Percentiles rank a stretch among this genome's conserved stretches.
These are phyloP conservation scores for Cavia porcellus DNA, from an alignment of 2,113 vertebrate species.

Conservation along the genomic window DNA sequence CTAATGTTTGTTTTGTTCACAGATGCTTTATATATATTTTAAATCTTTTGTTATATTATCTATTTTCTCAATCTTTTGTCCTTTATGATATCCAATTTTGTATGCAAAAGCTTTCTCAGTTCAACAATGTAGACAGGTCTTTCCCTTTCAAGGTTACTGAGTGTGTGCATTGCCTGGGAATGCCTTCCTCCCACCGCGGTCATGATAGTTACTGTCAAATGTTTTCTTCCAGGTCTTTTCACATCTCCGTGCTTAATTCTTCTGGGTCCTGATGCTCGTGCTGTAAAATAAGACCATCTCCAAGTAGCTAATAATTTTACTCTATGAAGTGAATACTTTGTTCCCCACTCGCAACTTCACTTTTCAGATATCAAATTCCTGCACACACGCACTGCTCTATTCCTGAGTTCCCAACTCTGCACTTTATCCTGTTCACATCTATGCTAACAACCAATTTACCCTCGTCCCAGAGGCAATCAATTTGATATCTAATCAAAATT, in stretches of 20 bases:
- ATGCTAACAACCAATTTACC: background rate
- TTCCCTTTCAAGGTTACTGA: background rate
- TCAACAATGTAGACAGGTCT: background rate
- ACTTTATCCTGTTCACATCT: background rate
- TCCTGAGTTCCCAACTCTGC: background rate
- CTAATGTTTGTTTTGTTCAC: conserved; percentile 23
- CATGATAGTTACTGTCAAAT: background rate
- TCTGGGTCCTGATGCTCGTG: background rate
- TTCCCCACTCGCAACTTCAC: background rate
- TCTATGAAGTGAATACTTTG: background rate
- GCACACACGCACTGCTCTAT: background rate
- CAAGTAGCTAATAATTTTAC: background rate
- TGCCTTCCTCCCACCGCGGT: background rate
- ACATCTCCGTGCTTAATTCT: conserved; percentile 35
- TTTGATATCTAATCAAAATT: background rate
- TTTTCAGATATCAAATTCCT: conserved; percentile 1
- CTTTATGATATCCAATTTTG: background rate
- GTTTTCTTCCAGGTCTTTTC: conserved; percentile 33
- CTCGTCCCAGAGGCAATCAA: background rate
- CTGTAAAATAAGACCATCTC: conserved; percentile 25
- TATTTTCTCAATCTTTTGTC: background rate
- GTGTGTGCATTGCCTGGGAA: background rate
- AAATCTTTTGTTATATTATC: background rate
- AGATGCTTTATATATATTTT: background rate
- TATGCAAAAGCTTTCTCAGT: background rate